Base-by-base conservation (phyloP, 37 sponge, comb jelly and placozoan genomes). In the Chondrosia reniformis region DNA sequence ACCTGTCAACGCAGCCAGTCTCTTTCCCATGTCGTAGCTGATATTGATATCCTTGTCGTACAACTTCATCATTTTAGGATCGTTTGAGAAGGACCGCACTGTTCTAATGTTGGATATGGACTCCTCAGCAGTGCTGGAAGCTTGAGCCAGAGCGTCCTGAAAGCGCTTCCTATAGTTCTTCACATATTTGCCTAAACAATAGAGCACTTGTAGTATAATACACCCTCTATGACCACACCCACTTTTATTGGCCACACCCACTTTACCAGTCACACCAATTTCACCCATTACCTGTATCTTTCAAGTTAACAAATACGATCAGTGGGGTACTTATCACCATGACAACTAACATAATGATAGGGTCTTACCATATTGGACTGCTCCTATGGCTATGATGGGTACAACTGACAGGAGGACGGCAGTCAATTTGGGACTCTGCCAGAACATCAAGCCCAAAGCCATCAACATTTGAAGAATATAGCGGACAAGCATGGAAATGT, bases 51-150 rank as follows among this genome's bases (percentile, higher is more conserved):
- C 85, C 0, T 17, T 55, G 33, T 28, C 67, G 45, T 93, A 93
- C 0, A 37, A 28, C 27, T 30, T 58, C 30, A 46, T 65, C 84
- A 84, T 86, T 41, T 89, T 93, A 30, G 28, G 4, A 61, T 93
- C 94, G 55, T 86, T 89, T 44, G 89, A 84, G 49, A 93, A 93
- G n/a, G 90, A 86, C 22, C 90, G 76, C 21, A 93, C 94, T 24
- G 94, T 93, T 0, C 87, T 39, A 12, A 93, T 76, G 59, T 89
- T 93, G 43, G 90, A 79, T 41, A 93, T 83, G 0, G 90, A 69
- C 43, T 93, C 94, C 79, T 93, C 94, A 4, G 94, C 94, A 33
- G 80, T 79, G 52, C 81, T 93, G 63, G 59, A 79, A 31, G 94
- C 94, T 57, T 74, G 81, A 6, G 87, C 94, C 28, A 93, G 74